Evolutionary conservation across 2,797 vertebrate species (phyloP), one percentile per base, ranked within the genome.

Genomic region (Gadopsis marmoratus): DNA sequence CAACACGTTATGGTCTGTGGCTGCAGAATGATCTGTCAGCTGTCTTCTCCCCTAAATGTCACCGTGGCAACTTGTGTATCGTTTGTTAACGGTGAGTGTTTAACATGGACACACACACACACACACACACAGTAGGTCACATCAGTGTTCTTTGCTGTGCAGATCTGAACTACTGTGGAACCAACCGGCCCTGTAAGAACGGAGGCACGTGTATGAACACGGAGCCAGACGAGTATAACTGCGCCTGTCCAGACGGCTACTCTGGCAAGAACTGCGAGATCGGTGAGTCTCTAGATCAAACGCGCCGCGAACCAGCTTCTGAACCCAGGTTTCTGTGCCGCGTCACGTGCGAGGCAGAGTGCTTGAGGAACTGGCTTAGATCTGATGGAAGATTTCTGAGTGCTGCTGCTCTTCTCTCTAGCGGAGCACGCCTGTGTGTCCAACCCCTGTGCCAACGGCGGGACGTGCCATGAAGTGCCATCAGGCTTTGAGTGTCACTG

Each of bases 161-260:
- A 99, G 98, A 99, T 93, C 94, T 99, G 83, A 99, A 99, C 88
- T 99, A 99, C 93, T 99, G 98, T n/a, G 97, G 98, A 23, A 98
- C 95, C 66, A 98, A 99, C 91, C 96, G 93, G 53, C 98, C 98
- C 3, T 99, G 98, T 76, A 85, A 95, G 75, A 97, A 99, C 0
- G 97, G 97, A 45, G 98, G 97, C 0, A 99, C 97, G 0, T 99
- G 98, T 45, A 96, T 97, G 96, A 99, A 99, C 77, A 96, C 96
- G 0, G 97, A 99, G 80, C 98, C 98, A 0, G 97, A 98, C 0
- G 97, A 98, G 63, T 99, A 99, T 80, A 94, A 91, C 84, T 99
- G 98, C 11, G 95, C 94, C 83, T 99, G 98, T 92, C 96, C 96
- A 0, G 96, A 97, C 0, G 97, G 98, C 23, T 99, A 99, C 92